Base-by-base conservation (phyloP, 2,888 invertebrate species). In the Uropetala carovei region DNA sequence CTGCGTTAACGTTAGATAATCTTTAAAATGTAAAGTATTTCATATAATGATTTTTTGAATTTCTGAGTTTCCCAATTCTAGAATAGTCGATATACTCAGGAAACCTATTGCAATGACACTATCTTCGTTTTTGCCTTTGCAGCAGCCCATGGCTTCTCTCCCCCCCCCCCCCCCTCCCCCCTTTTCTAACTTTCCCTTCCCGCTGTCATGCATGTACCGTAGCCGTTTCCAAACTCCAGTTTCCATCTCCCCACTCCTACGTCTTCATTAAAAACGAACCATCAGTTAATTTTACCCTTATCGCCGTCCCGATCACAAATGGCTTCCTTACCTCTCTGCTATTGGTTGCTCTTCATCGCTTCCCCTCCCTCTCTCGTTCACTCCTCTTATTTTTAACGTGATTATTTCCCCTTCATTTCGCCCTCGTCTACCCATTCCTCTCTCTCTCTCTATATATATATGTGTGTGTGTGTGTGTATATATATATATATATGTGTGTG, bases 211-310 rank as follows among this genome's bases (percentile, higher is more conserved):
- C n/a, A 56, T 9, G 18, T 16, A 57, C 18, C 18, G 43, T 43
- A 1, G 43, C 43, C 43, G 43, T 43, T 3, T 43, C 43, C 43
- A 43, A 43, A 43, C 43, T 43, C 30, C 30, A 30, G 30, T 30
- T 30, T 13, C 8, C 82, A 82, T 43, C 13, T 16, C 43, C 43
- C 11, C 82, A 82, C 82, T 43, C 30, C 30, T 7, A 30, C 43
- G 30, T 30, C 82, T 82, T 43, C 82, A 43, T 82, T 18, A 82
- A 43, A 82, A 75, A 82, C 82, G 30, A 43, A 82, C 30, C 82
- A 14, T 30, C 30, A 43, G 43, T 82, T 82, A 82, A 82, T 82
- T 82, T 8, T 43, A 18, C 14, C 82, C 82, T 4, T 82, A 82
- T 82, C 82, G 27, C 13, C 27, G 18, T 43, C 43, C 30, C 13